Base-by-base conservation (phyloP, 2,888 invertebrate genomes). In the Lasioglossum malachurum region DNA sequence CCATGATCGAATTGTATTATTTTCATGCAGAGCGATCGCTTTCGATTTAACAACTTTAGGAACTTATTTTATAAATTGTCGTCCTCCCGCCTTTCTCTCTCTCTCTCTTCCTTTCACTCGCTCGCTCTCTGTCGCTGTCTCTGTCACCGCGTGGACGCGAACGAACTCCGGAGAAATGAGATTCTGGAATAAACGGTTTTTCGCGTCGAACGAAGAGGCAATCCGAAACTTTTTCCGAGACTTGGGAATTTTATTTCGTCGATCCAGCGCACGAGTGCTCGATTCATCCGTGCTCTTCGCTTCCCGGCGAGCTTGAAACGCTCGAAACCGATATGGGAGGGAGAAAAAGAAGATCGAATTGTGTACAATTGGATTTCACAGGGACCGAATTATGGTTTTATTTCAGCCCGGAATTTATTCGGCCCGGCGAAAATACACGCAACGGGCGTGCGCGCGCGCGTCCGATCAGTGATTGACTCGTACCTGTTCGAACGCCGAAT, bases 161-260 rank as follows among this genome's bases (percentile, higher is more conserved):
- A 27, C n/a, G 53, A 79, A 76, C 35, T 74, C 76, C 16, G 19
- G 31, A 67, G 84, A 74, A 85, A 85, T 49, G 79, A 83, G 83
- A 84, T 83, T 77, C 73, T 49, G 16, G 60, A 49, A 69, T 85
- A 80, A 79, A 79, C 79, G 84, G 31, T n/a, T 31, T 31, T 31
- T 41, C n/a, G 0, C 53, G 41, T 31, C 64, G 38, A n/a, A 44
- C 74, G 75, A 64, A 57, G 27, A 71, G 75, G 71, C 31, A 76
- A 79, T 76, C 31, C 73, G 53, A 57, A 69, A 83, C 44, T 79
- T 77, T 69, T 19, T 31, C 19, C 12, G 31, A 44, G 76, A 77
- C 49, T 71, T 77, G 14, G 69, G 60, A 73, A 84, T 86, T 86
- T 86, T 84, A 86, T 86, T 75, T 74, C 46, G 71, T 14, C 60